These are phyloP conservation scores for Callimorpha dominula DNA, from an alignment of 2,888 invertebrate species.

Conservation along the genomic window DNA sequence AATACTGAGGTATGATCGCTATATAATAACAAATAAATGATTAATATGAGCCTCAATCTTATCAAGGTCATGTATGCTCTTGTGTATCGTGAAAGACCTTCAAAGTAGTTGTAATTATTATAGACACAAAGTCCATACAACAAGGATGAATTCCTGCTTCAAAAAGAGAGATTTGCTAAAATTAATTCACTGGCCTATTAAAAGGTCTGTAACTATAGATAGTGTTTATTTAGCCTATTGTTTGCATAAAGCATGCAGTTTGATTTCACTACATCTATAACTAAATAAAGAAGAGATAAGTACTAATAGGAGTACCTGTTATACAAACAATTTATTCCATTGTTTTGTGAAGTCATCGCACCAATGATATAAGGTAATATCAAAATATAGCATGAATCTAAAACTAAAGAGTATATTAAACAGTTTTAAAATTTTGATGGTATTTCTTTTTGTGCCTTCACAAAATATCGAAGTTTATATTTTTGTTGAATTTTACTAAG, in stretches of 20 bases:
- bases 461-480: slow-evolving; percentile 59
- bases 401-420: slow-evolving; percentile 43
- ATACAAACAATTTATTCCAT: slow-evolving; percentile 48
- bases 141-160: slow-evolving; percentile 29
- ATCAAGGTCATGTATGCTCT: slow-evolving; percentile 47
- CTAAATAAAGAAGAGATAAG: slow-evolving; percentile 61
- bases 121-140: slow-evolving; percentile 31
- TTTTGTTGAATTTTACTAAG: slow-evolving; percentile 76
- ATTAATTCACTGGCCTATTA: slow-evolving; percentile 48
- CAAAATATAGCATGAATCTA: slow-evolving; percentile 35
- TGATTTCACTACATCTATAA: slow-evolving; percentile 48
- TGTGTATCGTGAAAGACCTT: slow-evolving; percentile 25
- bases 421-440: slow-evolving; percentile 40
- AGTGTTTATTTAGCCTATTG: slow-evolving; percentile 31
- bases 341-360: slow-evolving; percentile 49
- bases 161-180: slow-evolving; percentile 16
- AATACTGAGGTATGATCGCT: slow-evolving; percentile 59
- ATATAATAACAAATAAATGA: slow-evolving; percentile 44
- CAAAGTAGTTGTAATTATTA: slow-evolving; percentile 33
- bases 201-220: slow-evolving; percentile 36
- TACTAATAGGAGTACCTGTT: slow-evolving; percentile 57
- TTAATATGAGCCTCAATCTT: slow-evolving; percentile 52
- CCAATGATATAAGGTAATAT: slow-evolving; percentile 39
- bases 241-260: slow-evolving; percentile 37
- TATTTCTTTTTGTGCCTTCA: slow-evolving; percentile 47